Evolutionary conservation across 1,140 invertebrate genomes (phyloP).

Genomic region (Bombyx mori): DNA sequence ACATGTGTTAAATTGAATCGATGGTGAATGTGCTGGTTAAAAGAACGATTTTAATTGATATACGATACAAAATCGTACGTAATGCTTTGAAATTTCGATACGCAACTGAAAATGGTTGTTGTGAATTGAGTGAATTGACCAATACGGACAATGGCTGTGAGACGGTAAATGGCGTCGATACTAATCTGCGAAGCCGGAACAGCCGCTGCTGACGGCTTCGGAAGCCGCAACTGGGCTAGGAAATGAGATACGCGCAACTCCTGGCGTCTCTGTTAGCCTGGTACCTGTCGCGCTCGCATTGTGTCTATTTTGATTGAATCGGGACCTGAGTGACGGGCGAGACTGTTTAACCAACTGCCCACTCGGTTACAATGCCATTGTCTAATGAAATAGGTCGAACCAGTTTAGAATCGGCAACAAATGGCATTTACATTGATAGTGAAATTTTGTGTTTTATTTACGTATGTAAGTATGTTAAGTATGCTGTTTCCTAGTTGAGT

Average conservation of each 20-base stretch:
- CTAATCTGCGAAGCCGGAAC: constrained; percentile 66
- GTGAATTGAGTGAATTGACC: constrained; percentile 27
- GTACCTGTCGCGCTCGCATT: constrained; percentile 22
- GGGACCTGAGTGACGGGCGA: constrained; percentile 28
- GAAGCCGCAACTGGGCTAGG: constrained; percentile 65
- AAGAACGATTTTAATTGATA: too few relatives aligned
- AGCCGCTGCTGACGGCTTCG: constrained; percentile 53
- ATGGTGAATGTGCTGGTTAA: not conserved
- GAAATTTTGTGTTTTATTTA: too few relatives aligned
- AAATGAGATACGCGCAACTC: constrained; percentile 66
- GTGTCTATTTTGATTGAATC: constrained; percentile 41
- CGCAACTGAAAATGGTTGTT: not conserved
- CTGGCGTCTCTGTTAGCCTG: constrained; percentile 28
- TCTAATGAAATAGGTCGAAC: not conserved
- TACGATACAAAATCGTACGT: too few relatives aligned
- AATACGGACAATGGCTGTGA: constrained; percentile 51
- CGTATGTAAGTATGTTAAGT: too few relatives aligned
- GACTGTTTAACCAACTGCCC: constrained; percentile 1
- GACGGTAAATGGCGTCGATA: constrained; percentile 60
- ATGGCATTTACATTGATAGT: too few relatives aligned
- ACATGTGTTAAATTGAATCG: not conserved
- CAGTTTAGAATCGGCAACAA: too few relatives aligned
- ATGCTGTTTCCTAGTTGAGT: too few relatives aligned
- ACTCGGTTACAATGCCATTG: constrained; percentile 3
- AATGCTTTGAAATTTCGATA: too few relatives aligned